A percentile compares a stretch with the other conserved stretches of the same genome.
Conservation (phyloP, 2,113 vertebrate species). For the Anarrhichthys ocellatus region DNA sequence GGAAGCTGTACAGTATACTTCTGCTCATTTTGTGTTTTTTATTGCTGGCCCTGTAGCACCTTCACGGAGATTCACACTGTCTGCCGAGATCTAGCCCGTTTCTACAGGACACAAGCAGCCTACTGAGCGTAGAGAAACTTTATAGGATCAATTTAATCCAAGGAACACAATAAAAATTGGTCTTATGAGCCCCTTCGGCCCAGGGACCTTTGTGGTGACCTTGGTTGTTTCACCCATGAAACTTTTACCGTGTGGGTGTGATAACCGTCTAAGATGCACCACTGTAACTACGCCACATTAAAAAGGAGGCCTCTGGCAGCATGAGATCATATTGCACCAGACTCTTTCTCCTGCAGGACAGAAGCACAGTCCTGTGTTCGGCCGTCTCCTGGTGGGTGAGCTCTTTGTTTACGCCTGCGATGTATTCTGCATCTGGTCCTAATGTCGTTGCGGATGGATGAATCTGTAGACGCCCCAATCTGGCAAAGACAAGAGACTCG, state of each 20-base stretch:
- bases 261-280: neutral
- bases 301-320: neutral
- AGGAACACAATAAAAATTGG: neutral
- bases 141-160: neutral
- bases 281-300: neutral
- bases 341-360: conserved; percentile 3
- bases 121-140: neutral
- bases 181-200: neutral
- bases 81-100: neutral
- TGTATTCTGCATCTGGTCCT: conserved; percentile 31
- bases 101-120: neutral
- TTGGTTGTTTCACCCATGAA: neutral
- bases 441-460: conserved; percentile 19
- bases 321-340: neutral
- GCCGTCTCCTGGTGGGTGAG: neutral
- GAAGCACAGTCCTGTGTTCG: neutral
- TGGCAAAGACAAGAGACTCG: conserved; percentile 16
- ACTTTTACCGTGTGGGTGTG: neutral
- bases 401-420: conserved; percentile 19
- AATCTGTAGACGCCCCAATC: conserved; percentile 7
- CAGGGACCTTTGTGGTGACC: neutral
- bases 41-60: conserved; percentile 3
- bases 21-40: conserved; percentile 6
- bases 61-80: neutral
- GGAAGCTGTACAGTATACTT: neutral